phyloP scores from a whole-genome alignment of 2,888 invertebrate species.

The Acrocyrtus sp. region DNA sequence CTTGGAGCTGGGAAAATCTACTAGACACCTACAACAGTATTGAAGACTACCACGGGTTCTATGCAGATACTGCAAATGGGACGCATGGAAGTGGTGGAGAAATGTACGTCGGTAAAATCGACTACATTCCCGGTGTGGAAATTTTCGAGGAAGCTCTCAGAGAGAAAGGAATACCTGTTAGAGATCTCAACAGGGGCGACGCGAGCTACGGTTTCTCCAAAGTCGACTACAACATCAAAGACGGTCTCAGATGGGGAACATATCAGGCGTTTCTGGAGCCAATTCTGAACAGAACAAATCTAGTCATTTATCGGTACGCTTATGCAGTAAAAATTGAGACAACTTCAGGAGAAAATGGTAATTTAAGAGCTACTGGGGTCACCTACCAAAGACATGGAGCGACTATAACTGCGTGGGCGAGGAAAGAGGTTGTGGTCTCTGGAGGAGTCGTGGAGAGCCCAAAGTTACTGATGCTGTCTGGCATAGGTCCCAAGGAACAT shows the following conservation, averaged over 20 bases:
- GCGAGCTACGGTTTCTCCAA: slow-evolving; percentile 35
- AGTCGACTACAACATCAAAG: slow-evolving; percentile 37
- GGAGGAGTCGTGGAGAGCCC: slow-evolving; percentile 12
- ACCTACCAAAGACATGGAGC: slow-evolving; percentile 28
- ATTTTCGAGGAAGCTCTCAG: slow-evolving; percentile 18
- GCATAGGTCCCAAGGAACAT: slow-evolving; percentile 35
- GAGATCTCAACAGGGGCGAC: slow-evolving; percentile 35
- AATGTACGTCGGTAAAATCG: slow-evolving; percentile 39
- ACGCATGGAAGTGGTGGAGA: slow-evolving; percentile 36
- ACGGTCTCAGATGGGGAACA: slow-evolving; percentile 38
- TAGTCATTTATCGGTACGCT: slow-evolving; percentile 44
- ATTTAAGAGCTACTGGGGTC: not conserved
- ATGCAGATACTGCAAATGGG: slow-evolving; percentile 7
- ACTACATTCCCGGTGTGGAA: slow-evolving; percentile 28
- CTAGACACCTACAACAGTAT: slow-evolving; percentile 13
- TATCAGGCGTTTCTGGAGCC: slow-evolving; percentile 45
- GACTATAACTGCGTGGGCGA: not conserved
- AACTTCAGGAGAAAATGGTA: not conserved
- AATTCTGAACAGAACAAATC: slow-evolving; percentile 23
- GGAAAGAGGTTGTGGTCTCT: slow-evolving; percentile 25
- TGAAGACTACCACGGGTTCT: slow-evolving; percentile 39
- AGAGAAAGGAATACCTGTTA: slow-evolving; percentile 30
- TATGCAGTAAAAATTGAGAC: slow-evolving; percentile 20
- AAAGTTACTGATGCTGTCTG: slow-evolving; percentile 22
- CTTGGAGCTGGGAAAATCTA: slow-evolving; percentile 16